Conservation (phyloP, 2,113 vertebrate species). For the Balaenoptera acutorostrata region DNA sequence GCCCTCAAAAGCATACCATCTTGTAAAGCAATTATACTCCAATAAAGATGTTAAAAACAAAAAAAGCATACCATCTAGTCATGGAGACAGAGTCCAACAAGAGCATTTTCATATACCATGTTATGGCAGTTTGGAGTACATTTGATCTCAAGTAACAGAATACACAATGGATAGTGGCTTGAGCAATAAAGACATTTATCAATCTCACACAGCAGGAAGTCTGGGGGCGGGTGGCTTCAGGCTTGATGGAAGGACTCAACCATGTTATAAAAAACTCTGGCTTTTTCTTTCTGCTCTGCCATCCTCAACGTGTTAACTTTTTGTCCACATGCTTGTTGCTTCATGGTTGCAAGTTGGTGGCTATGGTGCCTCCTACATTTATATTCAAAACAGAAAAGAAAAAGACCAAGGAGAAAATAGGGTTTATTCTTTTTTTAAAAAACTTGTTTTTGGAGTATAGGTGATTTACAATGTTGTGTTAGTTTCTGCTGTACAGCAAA, state of each 20-base stretch:
- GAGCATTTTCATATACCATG: not conserved
- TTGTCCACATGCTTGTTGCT: not conserved
- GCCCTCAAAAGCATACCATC: not conserved
- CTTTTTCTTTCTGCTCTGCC: not conserved
- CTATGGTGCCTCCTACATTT: not conserved
- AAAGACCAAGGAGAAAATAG: not conserved
- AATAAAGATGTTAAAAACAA: too few relatives aligned
- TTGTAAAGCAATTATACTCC: too few relatives aligned
- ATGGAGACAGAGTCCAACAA: not conserved
- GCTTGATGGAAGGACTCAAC: not conserved
- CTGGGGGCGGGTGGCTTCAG: not conserved
- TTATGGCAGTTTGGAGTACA: not conserved
- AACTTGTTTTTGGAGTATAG: not conserved
- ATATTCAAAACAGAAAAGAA: not conserved
- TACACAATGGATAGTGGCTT: not conserved
- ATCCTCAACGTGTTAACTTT: not conserved
- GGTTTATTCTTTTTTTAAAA: not conserved
- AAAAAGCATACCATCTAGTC: not conserved
- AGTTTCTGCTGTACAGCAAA: not conserved
- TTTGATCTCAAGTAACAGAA: not conserved
- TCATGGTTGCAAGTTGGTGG: not conserved
- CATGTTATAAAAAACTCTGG: not conserved
- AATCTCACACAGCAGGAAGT: not conserved
- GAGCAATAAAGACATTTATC: not conserved
- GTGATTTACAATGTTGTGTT: not conserved